Conservation (phyloP, 2,797 vertebrate species). For the Cuculus canorus region DNA sequence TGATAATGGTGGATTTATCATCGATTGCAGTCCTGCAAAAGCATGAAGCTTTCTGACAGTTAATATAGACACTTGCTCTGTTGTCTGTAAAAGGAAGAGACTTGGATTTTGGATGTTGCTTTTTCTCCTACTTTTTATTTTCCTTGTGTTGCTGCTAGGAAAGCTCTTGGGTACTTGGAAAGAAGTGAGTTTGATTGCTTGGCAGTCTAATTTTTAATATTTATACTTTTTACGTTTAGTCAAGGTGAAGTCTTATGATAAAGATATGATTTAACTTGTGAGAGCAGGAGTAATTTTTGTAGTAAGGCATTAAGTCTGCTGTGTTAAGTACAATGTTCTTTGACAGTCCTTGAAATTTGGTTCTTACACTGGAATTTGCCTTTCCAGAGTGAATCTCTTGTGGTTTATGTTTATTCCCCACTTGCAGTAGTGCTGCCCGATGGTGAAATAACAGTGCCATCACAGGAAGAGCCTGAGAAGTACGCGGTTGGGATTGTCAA, state of each 20-base stretch:
- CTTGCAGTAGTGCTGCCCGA: background rate
- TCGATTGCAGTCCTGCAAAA: background rate
- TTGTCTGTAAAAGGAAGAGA: background rate
- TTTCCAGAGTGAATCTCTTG: background rate
- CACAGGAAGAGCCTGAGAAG: background rate
- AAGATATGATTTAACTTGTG: background rate
- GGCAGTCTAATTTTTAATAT: background rate
- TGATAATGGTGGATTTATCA: fast-evolving
- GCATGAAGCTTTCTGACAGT: background rate
- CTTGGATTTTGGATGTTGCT: background rate
- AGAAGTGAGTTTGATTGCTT: background rate
- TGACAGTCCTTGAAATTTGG: background rate
- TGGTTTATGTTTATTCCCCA: background rate
- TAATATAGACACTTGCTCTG: fast-evolving
- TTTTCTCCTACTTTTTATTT: background rate
- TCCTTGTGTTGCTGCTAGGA: background rate
- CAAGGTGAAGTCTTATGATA: background rate
- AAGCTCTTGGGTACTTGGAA: background rate
- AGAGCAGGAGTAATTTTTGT: background rate
- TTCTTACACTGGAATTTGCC: background rate
- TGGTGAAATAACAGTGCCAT: background rate
- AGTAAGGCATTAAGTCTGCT: background rate
- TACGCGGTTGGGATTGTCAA: fast-evolving
- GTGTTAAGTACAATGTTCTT: background rate
- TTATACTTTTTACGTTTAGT: background rate